These are phyloP conservation scores for Scaptomyza tumidula DNA, from an alignment of 2,888 invertebrate genomes.

Conservation along the genomic window DNA sequence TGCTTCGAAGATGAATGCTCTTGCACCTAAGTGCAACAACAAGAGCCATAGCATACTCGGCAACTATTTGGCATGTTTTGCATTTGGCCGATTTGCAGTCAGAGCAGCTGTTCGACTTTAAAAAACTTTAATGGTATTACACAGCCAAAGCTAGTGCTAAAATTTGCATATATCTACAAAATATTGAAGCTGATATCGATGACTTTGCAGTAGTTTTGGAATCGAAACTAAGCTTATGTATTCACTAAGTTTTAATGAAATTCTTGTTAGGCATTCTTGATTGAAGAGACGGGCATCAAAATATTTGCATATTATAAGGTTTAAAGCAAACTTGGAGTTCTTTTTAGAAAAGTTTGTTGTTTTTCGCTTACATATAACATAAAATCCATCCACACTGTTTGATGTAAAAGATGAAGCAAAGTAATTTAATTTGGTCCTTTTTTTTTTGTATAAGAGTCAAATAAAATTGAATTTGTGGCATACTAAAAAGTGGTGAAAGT, in stretches of 20 bases:
- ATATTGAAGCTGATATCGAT: constrained; percentile 1
- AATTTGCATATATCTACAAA: not conserved
- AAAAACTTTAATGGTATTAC: constrained; percentile 21
- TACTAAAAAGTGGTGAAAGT: no score
- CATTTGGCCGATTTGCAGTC: constrained; percentile 40
- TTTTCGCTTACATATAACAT: not conserved
- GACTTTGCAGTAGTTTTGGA: not conserved
- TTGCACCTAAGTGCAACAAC: not conserved
- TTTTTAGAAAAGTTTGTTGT: not conserved
- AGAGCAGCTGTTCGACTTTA: constrained; percentile 14
- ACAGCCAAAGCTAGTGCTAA: no score
- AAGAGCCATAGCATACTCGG: not conserved
- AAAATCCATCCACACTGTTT: not conserved
- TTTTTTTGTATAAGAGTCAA: not conserved
- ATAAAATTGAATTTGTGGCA: constrained; percentile 18
- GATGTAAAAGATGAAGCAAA: not conserved
- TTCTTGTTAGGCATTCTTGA: no score
- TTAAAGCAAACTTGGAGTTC: no score
- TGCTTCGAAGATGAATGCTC: constrained; percentile 28
- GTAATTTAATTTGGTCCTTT: not conserved
- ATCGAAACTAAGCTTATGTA: not conserved
- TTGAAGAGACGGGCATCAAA: no score
- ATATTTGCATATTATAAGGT: no score
- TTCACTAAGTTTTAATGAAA: not conserved
- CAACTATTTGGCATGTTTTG: constrained; percentile 15